These are phyloP conservation scores for Dorcus hopei DNA, from an alignment of 2,888 invertebrate genomes.

Conservation along the genomic window DNA sequence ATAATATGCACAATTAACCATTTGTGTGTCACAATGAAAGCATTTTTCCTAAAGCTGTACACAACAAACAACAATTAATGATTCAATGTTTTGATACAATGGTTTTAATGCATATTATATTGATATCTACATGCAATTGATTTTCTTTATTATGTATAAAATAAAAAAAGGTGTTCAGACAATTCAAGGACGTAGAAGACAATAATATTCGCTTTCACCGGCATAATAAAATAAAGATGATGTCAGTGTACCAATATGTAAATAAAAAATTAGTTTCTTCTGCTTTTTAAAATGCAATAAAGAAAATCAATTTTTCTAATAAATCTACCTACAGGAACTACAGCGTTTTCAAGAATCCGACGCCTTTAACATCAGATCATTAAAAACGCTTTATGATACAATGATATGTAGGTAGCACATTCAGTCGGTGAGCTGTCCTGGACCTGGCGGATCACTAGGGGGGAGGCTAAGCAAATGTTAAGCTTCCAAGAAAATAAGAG, in stretches of 20 bases:
- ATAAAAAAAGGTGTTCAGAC: background rate
- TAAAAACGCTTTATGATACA: background rate
- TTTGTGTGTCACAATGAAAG: slow-evolving; percentile 38
- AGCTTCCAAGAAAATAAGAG: slow-evolving; percentile 87
- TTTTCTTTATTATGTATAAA: slow-evolving; percentile 15
- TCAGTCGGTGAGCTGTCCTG: slow-evolving; percentile 61
- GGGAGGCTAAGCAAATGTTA: slow-evolving; percentile 88
- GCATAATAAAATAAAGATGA: no score
- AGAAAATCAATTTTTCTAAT: slow-evolving; percentile 20
- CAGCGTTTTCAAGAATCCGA: slow-evolving; percentile 3
- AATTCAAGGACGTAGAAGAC: no score
- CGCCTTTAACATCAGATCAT: background rate
- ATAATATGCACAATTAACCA: slow-evolving; percentile 48
- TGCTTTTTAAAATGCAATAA: background rate
- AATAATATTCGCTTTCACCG: no score
- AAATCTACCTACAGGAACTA: slow-evolving; percentile 11
- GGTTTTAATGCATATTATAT: slow-evolving; percentile 47
- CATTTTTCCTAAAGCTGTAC: slow-evolving; percentile 45
- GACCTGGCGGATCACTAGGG: slow-evolving; percentile 72
- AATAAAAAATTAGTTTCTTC: no score
- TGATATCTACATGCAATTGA: slow-evolving; percentile 27
- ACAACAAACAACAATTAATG: slow-evolving; percentile 45
- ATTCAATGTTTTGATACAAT: slow-evolving; percentile 41
- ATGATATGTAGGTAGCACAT: slow-evolving; percentile 28
- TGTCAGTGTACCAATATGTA: no score